Evolutionary conservation across 2,888 invertebrate genomes (phyloP).

Genomic region (Mesochorus sp.): DNA sequence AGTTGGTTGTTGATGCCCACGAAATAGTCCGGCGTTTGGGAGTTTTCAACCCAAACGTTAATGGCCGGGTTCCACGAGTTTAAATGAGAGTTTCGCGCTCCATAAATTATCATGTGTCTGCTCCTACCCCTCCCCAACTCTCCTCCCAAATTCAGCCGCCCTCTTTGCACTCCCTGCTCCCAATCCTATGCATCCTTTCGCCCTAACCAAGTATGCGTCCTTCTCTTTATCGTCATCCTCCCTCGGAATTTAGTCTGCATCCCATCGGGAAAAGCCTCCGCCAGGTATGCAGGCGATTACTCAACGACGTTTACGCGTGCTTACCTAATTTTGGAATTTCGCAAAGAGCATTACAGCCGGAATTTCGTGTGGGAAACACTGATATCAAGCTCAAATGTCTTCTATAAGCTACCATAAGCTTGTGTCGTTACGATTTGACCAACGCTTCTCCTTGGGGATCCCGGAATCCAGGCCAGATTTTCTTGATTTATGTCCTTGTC

Average conservation of each 20-base stretch:
- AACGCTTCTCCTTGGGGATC: neutral
- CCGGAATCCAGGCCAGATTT: neutral
- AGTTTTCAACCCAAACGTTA: conserved; percentile 70
- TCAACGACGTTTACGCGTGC: conserved; percentile 35
- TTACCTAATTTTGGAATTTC: conserved; percentile 36
- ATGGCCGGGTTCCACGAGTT: conserved; percentile 74
- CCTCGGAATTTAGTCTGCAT: conserved; percentile 5
- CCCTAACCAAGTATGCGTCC: conserved; percentile 25
- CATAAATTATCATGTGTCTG: conserved; percentile 73
- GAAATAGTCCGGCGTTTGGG: conserved; percentile 66
- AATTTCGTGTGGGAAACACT: conserved; percentile 6
- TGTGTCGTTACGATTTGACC: too few relatives aligned
- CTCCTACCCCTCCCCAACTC: conserved; percentile 11
- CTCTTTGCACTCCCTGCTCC: neutral
- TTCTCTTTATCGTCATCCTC: neutral
- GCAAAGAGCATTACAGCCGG: conserved; percentile 11
- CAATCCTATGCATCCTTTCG: conserved; percentile 18
- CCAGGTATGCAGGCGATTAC: conserved; percentile 30
- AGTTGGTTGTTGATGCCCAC: conserved; percentile 73
- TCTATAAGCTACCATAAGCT: neutral
- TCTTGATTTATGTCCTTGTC: too few relatives aligned
- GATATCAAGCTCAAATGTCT: neutral
- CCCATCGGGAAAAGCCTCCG: neutral
- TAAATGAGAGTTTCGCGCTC: conserved; percentile 76
- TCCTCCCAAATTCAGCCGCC: conserved; percentile 4